Evolutionary conservation across 2,888 invertebrate genomes (phyloP), one percentile per base, ranked within the genome.

Genomic region (Matsumyia berberina): DNA sequence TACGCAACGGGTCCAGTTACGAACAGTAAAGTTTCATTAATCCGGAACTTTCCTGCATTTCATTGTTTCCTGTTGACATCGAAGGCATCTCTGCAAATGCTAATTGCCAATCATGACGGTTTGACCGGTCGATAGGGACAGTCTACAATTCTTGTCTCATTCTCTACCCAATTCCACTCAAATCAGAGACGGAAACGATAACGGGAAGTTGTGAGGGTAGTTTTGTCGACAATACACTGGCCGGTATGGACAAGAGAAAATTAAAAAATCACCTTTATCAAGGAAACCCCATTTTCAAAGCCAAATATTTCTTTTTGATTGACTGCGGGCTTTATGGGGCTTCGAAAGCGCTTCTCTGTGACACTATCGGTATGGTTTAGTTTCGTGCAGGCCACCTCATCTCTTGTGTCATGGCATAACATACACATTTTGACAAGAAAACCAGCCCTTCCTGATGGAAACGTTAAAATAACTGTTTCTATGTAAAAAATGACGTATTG

Each of bases 281-380:
- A 57, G 42, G 57, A 31, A 58, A 72, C 60, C 60, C 72, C 60
- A 51, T 60, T 72, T 60, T 72, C 72, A 72, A 72, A 72, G 60
- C 37, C 72, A 72, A 72, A 60, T 31, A 60, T 60, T 51, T 72
- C 60, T 39, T 51, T 72, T 72, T 60, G 49, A 58, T 60, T 72
- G 58, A 51, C 19, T 51, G 49, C 39, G 12, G 39, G 39, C 35
- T 39, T 74, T 62, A 55, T 74, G 44, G 53, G 62, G 24, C 24
- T 24, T 24, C 24, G 24, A 4, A 24, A n/a, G n/a, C n/a, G 53
- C 55, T 74, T 74, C 64, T 49, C 33, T 31, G 7, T 51, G 31
- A 35, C 31, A 24, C 46, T 12, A 51, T 58, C 37, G 9, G 19
- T 64, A 19, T 46, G 64, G 46, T 31, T 55, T 42, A 0, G n/a